Evolutionary conservation across 2,113 vertebrate species (phyloP).

Genomic region (Hucho hucho): DNA sequence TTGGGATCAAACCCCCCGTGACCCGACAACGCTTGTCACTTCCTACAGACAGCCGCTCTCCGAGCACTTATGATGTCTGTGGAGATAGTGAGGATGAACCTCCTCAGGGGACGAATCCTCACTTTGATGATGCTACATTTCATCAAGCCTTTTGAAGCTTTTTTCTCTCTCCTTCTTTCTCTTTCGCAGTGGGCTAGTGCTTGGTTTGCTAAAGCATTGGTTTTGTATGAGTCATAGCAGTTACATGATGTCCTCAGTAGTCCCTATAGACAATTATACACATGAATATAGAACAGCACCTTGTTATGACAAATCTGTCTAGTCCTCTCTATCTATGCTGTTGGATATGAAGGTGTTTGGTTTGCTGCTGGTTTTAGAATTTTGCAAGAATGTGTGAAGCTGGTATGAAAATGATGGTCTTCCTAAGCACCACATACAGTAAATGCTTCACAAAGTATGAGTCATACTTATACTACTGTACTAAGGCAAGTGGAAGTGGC

Average conservation of each 20-base stretch:
- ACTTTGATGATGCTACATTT: slow-evolving; percentile 55
- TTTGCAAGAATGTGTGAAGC: background rate
- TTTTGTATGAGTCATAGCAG: slow-evolving; percentile 27
- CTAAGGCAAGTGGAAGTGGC: background rate
- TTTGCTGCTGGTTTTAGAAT: slow-evolving; percentile 21
- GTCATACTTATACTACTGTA: background rate
- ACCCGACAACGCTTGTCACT: slow-evolving; percentile 48
- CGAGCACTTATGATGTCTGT: slow-evolving; percentile 37
- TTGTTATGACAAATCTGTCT: background rate
- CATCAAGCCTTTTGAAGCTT: slow-evolving; percentile 54
- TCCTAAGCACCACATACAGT: no score
- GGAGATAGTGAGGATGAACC: slow-evolving; percentile 45
- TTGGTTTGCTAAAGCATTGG: slow-evolving; percentile 41
- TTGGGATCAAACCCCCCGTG: slow-evolving; percentile 48
- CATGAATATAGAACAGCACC: slow-evolving; percentile 9
- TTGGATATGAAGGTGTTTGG: slow-evolving; percentile 1
- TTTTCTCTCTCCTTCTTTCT: background rate
- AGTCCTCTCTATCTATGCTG: background rate
- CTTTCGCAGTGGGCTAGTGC: slow-evolving; percentile 27
- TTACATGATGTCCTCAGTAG: slow-evolving; percentile 25
- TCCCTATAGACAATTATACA: slow-evolving; percentile 27
- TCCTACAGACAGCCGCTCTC: slow-evolving; percentile 44
- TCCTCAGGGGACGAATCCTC: slow-evolving; percentile 33
- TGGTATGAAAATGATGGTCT: slow-evolving; percentile 10
- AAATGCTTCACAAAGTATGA: no score